Evolutionary conservation across 2,888 invertebrate genomes (phyloP).

Genomic region (Antheraea assamensis): DNA sequence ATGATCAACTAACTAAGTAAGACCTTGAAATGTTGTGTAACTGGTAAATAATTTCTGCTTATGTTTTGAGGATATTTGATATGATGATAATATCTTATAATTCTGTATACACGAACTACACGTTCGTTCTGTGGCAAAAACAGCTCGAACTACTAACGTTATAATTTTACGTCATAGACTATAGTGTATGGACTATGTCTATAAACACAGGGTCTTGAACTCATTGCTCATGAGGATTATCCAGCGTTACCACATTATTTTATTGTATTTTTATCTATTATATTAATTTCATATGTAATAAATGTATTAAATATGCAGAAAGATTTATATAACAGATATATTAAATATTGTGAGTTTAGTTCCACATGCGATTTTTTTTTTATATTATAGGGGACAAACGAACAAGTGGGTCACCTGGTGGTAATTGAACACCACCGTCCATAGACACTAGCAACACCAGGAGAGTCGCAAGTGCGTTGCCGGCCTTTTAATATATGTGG

Average conservation of each 20-base stretch:
- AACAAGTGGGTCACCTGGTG: no score
- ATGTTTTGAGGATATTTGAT: not conserved
- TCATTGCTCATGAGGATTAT: not conserved
- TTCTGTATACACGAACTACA: not conserved
- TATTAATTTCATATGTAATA: no score
- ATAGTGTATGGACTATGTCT: no score
- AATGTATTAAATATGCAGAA: no score
- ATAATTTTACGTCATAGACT: not conserved
- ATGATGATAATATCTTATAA: not conserved
- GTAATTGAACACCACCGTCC: no score
- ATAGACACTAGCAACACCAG: no score
- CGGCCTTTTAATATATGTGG: no score
- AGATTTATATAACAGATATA: no score
- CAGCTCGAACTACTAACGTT: not conserved
- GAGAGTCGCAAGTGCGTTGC: no score
- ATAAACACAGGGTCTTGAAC: not conserved
- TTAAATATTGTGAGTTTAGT: no score
- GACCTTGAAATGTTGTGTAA: not conserved
- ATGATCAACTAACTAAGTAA: not conserved
- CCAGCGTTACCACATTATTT: not conserved
- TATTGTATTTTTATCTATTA: not conserved
- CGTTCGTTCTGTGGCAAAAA: not conserved
- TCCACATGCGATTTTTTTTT: no score
- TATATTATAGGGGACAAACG: no score
- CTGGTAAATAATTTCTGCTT: not conserved